Conservation (phyloP, 2,113 vertebrate genomes). For the Empidonax alnorum region DNA sequence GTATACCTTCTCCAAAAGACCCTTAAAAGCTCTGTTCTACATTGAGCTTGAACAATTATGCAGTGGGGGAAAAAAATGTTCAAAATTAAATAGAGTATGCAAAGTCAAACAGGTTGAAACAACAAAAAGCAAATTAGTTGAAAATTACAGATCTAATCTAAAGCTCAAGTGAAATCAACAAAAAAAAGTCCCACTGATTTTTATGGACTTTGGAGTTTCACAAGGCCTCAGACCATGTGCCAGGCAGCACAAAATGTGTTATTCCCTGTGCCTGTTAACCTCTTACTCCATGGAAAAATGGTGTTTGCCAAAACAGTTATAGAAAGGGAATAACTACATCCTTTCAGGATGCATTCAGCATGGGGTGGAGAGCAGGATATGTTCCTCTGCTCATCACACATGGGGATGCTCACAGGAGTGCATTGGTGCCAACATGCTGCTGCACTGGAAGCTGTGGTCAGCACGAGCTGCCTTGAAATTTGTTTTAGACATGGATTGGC, state of each 20-base stretch:
- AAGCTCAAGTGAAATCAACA: constrained; percentile 51
- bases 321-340: background rate
- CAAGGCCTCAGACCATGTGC: background rate
- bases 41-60: background rate
- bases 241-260: background rate
- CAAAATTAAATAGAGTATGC: background rate
- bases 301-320: background rate
- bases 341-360: background rate
- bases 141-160: constrained; percentile 60
- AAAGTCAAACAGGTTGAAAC: constrained; percentile 3
- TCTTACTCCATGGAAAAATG: background rate
- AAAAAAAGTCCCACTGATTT: constrained; percentile 9
- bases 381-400: accelerated
- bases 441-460: background rate
- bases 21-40: background rate
- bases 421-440: accelerated
- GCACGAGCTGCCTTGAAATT: accelerated
- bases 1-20: background rate
- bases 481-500: background rate
- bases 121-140: background rate
- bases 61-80: background rate
- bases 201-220: background rate
- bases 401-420: background rate
- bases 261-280: background rate
- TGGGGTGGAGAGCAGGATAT: background rate